Evolutionary conservation across 2,888 invertebrate species (phyloP).

Genomic region (Stenoptilia bipunctidactyla): DNA sequence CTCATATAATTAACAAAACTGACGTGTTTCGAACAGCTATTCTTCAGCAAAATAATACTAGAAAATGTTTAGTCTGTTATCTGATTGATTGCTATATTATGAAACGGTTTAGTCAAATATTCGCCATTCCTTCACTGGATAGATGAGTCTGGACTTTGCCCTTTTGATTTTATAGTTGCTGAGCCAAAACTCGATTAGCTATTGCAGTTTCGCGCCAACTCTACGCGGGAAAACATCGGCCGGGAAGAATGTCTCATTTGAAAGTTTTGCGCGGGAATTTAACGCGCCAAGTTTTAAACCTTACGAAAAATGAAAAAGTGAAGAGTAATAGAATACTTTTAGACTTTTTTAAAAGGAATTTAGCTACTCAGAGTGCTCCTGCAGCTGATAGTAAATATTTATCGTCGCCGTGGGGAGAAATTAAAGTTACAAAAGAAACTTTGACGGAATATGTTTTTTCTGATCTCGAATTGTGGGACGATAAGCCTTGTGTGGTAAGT

Average conservation of each 20-base stretch:
- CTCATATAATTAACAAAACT: no score
- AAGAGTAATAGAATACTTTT: slow-evolving; percentile 20
- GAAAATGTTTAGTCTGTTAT: no score
- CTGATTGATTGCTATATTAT: no score
- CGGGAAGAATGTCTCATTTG: slow-evolving; percentile 47
- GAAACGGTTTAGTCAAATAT: no score
- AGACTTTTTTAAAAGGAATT: slow-evolving; percentile 27
- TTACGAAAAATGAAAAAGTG: slow-evolving; percentile 30
- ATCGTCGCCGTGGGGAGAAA: slow-evolving; percentile 59
- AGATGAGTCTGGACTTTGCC: slow-evolving; percentile 44
- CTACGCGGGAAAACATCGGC: slow-evolving; percentile 35
- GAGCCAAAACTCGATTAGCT: slow-evolving; percentile 33
- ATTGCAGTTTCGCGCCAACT: slow-evolving; percentile 5
- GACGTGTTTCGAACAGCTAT: no score
- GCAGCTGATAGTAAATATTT: slow-evolving; percentile 38
- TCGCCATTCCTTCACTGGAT: no score
- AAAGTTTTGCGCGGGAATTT: slow-evolving; percentile 59
- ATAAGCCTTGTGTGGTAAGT: slow-evolving; percentile 76
- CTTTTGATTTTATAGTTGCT: slow-evolving; percentile 23
- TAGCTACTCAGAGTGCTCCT: slow-evolving; percentile 42
- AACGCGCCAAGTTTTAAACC: slow-evolving; percentile 44
- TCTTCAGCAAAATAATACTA: no score
- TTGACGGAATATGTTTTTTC: slow-evolving; percentile 73
- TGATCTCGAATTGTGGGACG: slow-evolving; percentile 66
- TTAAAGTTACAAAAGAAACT: slow-evolving; percentile 66